These are phyloP conservation scores for Aphrocallistes beatrix DNA, from an alignment of 37 sponge, comb jelly and placozoan genomes.

Conservation along the genomic window DNA sequence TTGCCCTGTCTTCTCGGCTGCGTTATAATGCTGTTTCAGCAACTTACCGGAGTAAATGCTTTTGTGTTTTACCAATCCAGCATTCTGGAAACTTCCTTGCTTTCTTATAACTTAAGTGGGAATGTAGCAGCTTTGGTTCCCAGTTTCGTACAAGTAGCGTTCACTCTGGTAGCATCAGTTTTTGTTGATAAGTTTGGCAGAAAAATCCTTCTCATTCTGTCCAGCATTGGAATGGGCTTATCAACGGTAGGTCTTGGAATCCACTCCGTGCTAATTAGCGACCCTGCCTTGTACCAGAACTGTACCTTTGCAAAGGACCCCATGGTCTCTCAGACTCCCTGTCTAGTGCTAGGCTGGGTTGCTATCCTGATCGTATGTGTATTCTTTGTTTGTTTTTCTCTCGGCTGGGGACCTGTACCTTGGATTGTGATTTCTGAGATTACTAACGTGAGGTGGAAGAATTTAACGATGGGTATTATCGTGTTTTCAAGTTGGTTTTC, in stretches of 20 bases:
- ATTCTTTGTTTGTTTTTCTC: conserved; percentile 33
- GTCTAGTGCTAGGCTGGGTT: conserved; percentile 19
- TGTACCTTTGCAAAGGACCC: not conserved
- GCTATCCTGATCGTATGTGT: conserved; percentile 36
- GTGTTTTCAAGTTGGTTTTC: conserved; percentile 39
- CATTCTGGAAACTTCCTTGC: conserved; percentile 24
- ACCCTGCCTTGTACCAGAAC: not conserved
- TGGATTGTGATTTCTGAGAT: conserved; percentile 54
- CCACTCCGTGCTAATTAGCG: not conserved
- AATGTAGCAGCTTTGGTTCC: conserved; percentile 24
- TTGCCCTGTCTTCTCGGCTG: conserved; percentile 22
- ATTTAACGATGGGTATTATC: conserved; percentile 32
- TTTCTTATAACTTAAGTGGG: not conserved
- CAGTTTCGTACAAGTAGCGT: conserved; percentile 20
- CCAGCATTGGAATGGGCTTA: conserved; percentile 30
- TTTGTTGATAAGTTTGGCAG: conserved; percentile 48
- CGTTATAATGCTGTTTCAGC: conserved; percentile 33
- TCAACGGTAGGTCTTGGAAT: conserved; percentile 23
- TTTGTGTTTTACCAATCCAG: conserved; percentile 20
- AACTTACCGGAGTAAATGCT: conserved; percentile 36
- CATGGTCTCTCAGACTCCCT: not conserved
- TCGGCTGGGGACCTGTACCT: conserved; percentile 65
- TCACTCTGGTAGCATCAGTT: conserved; percentile 25
- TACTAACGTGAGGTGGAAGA: conserved; percentile 37
- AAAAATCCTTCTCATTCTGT: conserved; percentile 33